phyloP scores from a whole-genome alignment of 2,888 invertebrate species.

The Brachynemurus nebulosus region DNA sequence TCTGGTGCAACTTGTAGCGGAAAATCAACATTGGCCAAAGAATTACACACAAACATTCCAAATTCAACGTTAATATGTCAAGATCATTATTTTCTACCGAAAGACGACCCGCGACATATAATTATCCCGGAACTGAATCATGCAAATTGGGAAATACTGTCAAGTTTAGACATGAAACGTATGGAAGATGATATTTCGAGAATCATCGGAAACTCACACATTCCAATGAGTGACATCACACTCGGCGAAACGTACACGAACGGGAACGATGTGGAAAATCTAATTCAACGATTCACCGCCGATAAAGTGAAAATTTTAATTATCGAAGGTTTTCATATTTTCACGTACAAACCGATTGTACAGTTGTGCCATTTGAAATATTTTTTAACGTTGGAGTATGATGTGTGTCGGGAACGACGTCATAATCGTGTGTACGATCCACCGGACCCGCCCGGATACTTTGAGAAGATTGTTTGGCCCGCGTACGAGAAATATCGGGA shows the following conservation, averaged over 20 bases:
- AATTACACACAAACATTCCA: conserved; percentile 34
- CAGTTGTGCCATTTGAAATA: conserved; percentile 58
- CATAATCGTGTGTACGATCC: conserved; percentile 58
- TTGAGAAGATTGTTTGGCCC: conserved; percentile 87
- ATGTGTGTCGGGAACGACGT: conserved; percentile 51
- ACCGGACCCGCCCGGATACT: conserved; percentile 77
- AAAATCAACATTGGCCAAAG: conserved; percentile 57
- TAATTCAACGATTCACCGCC: conserved; percentile 18
- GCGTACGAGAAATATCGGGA: conserved; percentile 48
- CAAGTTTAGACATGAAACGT: conserved; percentile 55
- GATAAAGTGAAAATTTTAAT: conserved; percentile 41
- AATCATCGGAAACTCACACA: conserved; percentile 25
- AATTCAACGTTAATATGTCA: conserved; percentile 45
- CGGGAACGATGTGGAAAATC: neutral
- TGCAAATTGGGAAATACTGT: conserved; percentile 61
- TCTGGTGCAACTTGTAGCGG: conserved; percentile 76
- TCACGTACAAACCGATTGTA: conserved; percentile 51
- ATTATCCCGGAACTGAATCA: conserved; percentile 50
- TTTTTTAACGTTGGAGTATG: conserved; percentile 54
- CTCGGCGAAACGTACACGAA: neutral
- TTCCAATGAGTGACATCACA: conserved; percentile 8
- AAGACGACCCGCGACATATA: conserved; percentile 49
- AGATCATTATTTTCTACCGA: conserved; percentile 60
- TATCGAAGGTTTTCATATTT: conserved; percentile 63
- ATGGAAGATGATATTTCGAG: conserved; percentile 47